Base-by-base conservation (phyloP, 2,113 vertebrate species). In the Lipophrys pholis region DNA sequence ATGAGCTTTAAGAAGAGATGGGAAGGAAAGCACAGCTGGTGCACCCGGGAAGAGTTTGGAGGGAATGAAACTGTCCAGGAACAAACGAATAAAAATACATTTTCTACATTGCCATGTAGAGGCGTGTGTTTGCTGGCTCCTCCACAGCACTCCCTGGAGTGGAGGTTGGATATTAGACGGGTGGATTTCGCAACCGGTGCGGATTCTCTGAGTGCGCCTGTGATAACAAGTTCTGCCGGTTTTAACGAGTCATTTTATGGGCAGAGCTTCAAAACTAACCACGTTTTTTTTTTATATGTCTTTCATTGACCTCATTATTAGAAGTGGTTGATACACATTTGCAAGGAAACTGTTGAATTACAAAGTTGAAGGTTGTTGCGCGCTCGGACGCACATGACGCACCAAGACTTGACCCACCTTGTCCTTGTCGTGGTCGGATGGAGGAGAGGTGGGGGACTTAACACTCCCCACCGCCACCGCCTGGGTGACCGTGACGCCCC, bases 391-490 rank as follows among this genome's bases (percentile, higher is more conserved):
- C 21, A 30, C 21, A 4, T 30, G 21, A 30, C 6, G 11, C 14
- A 17, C 7, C 21, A 7, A 86, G 21, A 85, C 73, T 85, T 81
- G 38, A 76, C 93, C 85, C 90, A 95, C 95, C 94, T 95, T 95
- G 46, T 95, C 95, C 85, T 94, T 94, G 71, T 95, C 94, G 41
- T 88, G 87, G 12, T 93, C 91, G 7, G 87, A 56, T 0, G 89
- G 85, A 43, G 92, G 93, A 7, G 93, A 93, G 3, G 87, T 86
- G 2, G 93, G 94, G 17, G 93, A 89, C 40, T 92, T 95, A 17
- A 90, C 83, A 41, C 78, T 85, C 39, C 87, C 91, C 0, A 78
- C 41, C 63, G 84, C 79, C 54, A 91, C 66, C 83, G 90, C 68
- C 9, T 93, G 92, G 35, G 81, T 81, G 70, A 89, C 85, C 1